Base-by-base conservation (phyloP, 2,888 invertebrate species). In the Mylabris sibirica region DNA sequence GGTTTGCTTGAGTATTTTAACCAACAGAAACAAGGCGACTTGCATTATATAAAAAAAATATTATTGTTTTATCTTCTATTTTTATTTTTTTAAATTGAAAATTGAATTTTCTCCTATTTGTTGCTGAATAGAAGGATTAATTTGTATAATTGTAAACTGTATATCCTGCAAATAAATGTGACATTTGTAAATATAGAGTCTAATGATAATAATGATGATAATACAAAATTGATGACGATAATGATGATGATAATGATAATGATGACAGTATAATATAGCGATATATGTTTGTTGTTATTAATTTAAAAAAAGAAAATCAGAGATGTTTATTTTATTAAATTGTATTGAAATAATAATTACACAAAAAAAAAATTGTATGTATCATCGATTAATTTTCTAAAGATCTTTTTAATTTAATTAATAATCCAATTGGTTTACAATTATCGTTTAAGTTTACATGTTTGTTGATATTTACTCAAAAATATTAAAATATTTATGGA, bases 111-210 rank as follows among this genome's bases (percentile, higher is more conserved):
- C 11, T 38, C 2, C 12, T 1, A 44, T 44, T 44, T 3, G 14
- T 38, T 1, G 17, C 38, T 30, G 14, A 38, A 38, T 38, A 14
- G 17, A 44, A 11, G 44, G 44, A 17, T 38, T 44, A 44, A 44
- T 44, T 44, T 44, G 44, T 44, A 44, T 44, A 44, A 44, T 44
- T 44, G 17, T 44, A 60, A 60, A 30, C 30, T 2, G 9, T 60
- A 11, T 60, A n/a, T 57, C 57, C 24, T 57, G 57, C 69, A 75
- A 74, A 72, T 77, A 75, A 73, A 75, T 78, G 79, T 79, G 77
- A 76, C 57, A 79, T 68, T 76, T 80, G 80, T 82, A 82, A 77
- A 81, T 81, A 80, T 79, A 78, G 75, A 72, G 76, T 76, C 71
- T 78, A 57, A 57, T 57, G 20, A 57, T 57, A 14, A 57, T 57